Conservation (phyloP, 2,113 vertebrate genomes). For the Oceanodroma tethys region DNA sequence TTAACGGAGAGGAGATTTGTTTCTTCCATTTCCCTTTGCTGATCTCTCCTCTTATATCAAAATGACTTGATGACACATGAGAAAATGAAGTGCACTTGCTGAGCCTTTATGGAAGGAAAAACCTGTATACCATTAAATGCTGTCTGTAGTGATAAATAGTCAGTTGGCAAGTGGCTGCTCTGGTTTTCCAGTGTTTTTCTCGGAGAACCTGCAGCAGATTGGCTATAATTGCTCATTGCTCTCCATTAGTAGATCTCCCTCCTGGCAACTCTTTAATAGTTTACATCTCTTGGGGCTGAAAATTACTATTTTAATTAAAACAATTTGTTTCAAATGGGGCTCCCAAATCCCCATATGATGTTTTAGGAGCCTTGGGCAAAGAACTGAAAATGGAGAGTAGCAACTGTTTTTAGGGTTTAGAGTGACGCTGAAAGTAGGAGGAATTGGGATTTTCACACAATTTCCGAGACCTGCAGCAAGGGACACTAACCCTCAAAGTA, state of each 20-base stretch:
- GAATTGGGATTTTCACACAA: not conserved
- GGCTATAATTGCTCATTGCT: slow-evolving; percentile 52
- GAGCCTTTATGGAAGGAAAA: not conserved
- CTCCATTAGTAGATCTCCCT: slow-evolving; percentile 59
- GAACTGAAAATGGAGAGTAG: not conserved
- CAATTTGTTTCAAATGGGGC: slow-evolving; percentile 63
- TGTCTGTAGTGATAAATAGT: not conserved
- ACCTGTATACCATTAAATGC: not conserved
- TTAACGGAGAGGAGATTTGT: not conserved
- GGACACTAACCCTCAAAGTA: not conserved
- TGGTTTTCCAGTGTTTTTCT: not conserved
- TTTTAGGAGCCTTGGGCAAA: slow-evolving; percentile 36
- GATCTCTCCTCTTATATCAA: not conserved
- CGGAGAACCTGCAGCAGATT: not conserved
- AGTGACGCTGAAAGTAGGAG: not conserved
- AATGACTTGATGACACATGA: not conserved
- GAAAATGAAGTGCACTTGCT: not conserved
- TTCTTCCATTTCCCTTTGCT: not conserved
- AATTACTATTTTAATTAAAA: slow-evolving; percentile 73
- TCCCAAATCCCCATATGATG: slow-evolving; percentile 28
- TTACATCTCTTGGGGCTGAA: slow-evolving; percentile 58
- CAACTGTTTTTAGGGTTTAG: not conserved
- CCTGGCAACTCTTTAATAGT: slow-evolving; percentile 62
- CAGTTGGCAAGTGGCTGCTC: not conserved
- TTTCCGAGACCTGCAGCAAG: not conserved